phyloP scores from a whole-genome alignment of 2,113 vertebrate genomes.

The Hemicordylus capensis region DNA sequence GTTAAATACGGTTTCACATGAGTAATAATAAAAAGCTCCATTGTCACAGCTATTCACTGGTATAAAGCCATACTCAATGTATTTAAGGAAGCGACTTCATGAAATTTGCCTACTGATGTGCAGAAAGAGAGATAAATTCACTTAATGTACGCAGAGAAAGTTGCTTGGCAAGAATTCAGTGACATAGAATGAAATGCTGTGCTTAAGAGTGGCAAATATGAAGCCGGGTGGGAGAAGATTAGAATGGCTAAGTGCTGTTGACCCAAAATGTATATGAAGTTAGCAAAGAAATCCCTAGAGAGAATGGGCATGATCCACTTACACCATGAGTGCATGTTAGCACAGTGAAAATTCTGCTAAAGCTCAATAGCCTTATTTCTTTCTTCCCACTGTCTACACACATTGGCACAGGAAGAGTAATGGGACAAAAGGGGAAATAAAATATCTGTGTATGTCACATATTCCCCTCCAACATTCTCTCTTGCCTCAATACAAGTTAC shows the following conservation, averaged over 20 bases:
- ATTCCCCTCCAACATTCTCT: not conserved
- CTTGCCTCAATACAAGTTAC: no score
- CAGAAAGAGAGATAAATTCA: constrained; percentile 36
- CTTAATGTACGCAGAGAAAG: constrained; percentile 17
- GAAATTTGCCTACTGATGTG: constrained; percentile 25
- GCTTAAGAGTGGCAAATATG: constrained; percentile 14
- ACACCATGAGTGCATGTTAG: not conserved
- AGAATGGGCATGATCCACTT: constrained; percentile 9
- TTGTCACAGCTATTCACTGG: constrained; percentile 21
- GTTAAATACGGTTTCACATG: not conserved
- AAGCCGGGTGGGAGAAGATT: constrained; percentile 45
- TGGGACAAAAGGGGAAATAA: not conserved
- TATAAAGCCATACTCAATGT: rapidly evolving
- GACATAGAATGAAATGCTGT: constrained; percentile 24
- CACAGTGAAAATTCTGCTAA: no score
- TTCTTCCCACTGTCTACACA: no score
- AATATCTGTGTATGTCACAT: not conserved
- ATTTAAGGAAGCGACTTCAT: constrained; percentile 37
- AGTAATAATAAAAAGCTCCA: constrained; percentile 25
- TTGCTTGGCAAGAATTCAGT: constrained; percentile 1
- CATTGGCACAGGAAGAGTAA: no score
- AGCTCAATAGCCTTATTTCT: no score
- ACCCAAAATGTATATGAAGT: constrained; percentile 16
- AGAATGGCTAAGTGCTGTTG: constrained; percentile 2
- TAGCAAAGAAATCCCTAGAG: constrained; percentile 34